Percentiles rank a stretch among this genome's conserved stretches.
These are phyloP conservation scores for Cotesia vestalis DNA, from an alignment of 1,140 invertebrate genomes.

Conservation along the genomic window DNA sequence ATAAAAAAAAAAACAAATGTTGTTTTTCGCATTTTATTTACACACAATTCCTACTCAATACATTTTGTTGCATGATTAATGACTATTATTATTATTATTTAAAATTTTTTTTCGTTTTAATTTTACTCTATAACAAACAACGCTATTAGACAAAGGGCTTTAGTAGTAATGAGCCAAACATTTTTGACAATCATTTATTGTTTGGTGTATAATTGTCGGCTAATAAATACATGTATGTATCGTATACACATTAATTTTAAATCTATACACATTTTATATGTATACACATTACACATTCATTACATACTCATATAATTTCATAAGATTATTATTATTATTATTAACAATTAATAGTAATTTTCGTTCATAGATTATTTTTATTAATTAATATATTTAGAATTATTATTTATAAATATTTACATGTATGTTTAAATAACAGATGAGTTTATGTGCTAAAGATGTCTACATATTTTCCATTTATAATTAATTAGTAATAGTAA, in stretches of 20 bases:
- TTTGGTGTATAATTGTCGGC: constrained; percentile 37
- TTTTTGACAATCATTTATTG: constrained; percentile 47
- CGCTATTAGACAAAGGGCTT: constrained; percentile 58
- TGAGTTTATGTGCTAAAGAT: constrained; percentile 42
- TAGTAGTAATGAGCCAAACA: constrained; percentile 51
- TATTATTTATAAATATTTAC: constrained; percentile 33
- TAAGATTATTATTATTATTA: constrained; percentile 22
- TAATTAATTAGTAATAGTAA: background rate
- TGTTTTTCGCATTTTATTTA: constrained; percentile 1
- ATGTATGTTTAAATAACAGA: constrained; percentile 43
- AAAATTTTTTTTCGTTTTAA: constrained; percentile 22
- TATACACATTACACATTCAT: too few species aligned
- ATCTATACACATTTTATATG: constrained; percentile 29
- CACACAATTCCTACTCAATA: background rate
- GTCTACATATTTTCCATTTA: constrained; percentile 43
- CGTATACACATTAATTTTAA: constrained; percentile 18
- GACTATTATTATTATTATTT: constrained; percentile 13
- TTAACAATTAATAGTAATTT: constrained; percentile 20
- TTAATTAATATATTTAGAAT: background rate
- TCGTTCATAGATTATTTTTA: background rate
- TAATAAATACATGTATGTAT: constrained; percentile 38
- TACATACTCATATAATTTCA: constrained; percentile 36
- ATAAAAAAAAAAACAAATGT: too few species aligned
- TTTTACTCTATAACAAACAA: constrained; percentile 54
- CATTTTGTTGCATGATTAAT: background rate